Percentiles rank a stretch among this genome's conserved stretches.
Conservation (phyloP, 2,888 invertebrate genomes). For the Plagiodera versicolora region DNA sequence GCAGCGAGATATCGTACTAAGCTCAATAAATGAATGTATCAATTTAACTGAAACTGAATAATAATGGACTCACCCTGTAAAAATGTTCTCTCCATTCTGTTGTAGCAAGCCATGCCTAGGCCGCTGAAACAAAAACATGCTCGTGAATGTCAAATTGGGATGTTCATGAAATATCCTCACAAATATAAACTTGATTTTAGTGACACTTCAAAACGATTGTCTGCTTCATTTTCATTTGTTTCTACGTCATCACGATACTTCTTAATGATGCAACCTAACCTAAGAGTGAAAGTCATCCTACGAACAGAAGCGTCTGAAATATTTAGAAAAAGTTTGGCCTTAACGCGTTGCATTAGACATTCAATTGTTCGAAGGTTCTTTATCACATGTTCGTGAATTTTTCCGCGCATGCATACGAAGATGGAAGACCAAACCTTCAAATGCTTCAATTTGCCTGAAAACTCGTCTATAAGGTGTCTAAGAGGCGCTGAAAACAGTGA, state of each 20-base stretch:
- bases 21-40: too few relatives aligned
- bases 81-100: slow-evolving; percentile 52
- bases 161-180: neutral
- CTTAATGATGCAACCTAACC: slow-evolving; percentile 11
- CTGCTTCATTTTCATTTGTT: slow-evolving; percentile 11
- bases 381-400: too few relatives aligned
- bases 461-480: too few relatives aligned
- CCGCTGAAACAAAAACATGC: slow-evolving; percentile 44
- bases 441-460: too few relatives aligned
- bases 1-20: too few relatives aligned
- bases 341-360: neutral
- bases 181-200: neutral
- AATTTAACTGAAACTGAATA: neutral
- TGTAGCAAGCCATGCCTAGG: slow-evolving; percentile 53
- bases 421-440: too few relatives aligned
- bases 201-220: slow-evolving; percentile 3
- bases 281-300: slow-evolving; percentile 13
- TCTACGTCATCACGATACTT: slow-evolving; percentile 7
- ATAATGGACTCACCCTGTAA: slow-evolving; percentile 45
- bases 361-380: neutral
- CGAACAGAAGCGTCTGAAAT: slow-evolving; percentile 7
- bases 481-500: too few relatives aligned
- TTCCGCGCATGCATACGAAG: too few relatives aligned
- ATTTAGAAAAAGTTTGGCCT: slow-evolving; percentile 17
- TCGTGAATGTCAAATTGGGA: neutral